Percentiles rank a stretch among this genome's conserved stretches.
Conservation (phyloP, 1,140 invertebrate genomes). For the Calliphora vicina region DNA sequence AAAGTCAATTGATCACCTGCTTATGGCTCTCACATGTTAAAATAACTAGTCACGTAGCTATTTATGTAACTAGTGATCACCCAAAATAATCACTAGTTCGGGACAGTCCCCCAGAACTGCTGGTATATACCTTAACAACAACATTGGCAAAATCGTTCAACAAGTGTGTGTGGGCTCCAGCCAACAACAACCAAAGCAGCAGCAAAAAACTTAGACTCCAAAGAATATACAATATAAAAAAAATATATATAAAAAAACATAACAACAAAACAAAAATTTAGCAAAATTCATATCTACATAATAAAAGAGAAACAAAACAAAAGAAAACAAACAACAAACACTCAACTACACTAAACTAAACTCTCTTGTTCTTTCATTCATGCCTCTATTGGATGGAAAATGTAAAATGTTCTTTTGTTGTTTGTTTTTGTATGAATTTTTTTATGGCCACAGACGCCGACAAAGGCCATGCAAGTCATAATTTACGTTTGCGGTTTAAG, state of each 20-base stretch:
- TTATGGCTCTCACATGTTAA: too few species aligned
- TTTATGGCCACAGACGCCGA: constrained; percentile 6
- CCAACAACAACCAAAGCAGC: neutral
- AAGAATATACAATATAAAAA: neutral
- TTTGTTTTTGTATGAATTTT: neutral
- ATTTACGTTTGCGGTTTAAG: neutral
- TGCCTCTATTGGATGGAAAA: neutral
- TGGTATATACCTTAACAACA: too few species aligned
- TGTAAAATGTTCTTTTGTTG: neutral
- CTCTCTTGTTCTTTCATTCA: neutral
- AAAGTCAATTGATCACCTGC: too few species aligned
- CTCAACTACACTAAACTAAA: neutral
- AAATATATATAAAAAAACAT: neutral
- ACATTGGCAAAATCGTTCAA: neutral
- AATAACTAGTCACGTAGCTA: too few species aligned
- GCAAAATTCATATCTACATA: too few species aligned
- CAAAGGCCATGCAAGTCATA: constrained; percentile 22
- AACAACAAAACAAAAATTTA: constrained; percentile 5
- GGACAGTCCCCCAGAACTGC: too few species aligned
- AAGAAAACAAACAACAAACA: neutral
- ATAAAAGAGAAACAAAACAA: neutral
- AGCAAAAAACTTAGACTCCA: neutral
- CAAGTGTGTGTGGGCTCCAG: constrained; percentile 16
- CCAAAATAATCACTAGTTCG: too few species aligned
- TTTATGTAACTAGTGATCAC: too few species aligned